These are phyloP conservation scores for Mimachlamys varia DNA, from an alignment of 2,888 invertebrate genomes.

Conservation along the genomic window DNA sequence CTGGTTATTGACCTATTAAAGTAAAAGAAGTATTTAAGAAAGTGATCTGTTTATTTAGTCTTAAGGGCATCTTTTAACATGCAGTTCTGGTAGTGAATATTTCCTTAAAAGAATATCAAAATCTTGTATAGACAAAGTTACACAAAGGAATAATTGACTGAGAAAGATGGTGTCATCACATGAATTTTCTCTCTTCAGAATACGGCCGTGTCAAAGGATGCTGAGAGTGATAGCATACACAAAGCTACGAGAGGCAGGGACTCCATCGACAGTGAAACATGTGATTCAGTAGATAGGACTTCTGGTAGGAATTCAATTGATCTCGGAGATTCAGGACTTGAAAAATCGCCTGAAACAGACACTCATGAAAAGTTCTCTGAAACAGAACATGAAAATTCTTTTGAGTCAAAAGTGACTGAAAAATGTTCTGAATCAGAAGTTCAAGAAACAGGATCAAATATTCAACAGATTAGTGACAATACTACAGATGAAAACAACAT, in stretches of 20 bases:
- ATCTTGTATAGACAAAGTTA: too few species aligned
- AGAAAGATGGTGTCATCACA: neutral
- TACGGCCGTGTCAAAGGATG: neutral
- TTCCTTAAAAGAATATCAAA: too few species aligned
- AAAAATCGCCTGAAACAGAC: neutral
- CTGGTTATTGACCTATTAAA: too few species aligned
- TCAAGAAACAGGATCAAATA: neutral
- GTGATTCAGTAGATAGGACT: neutral
- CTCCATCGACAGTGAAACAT: neutral
- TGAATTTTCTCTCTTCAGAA: neutral
- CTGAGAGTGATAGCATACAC: neutral
- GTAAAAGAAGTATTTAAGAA: too few species aligned
- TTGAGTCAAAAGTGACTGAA: neutral
- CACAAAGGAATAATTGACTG: too few species aligned
- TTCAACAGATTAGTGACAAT: neutral
- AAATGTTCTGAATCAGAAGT: neutral
- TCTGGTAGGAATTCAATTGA: neutral
- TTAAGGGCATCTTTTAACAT: too few species aligned
- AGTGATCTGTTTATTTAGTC: too few species aligned
- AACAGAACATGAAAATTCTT: neutral
- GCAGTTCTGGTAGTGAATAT: too few species aligned
- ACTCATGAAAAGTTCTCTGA: neutral
- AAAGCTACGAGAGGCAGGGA: conserved; percentile 1
- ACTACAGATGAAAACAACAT: neutral
- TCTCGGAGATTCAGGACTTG: conserved; percentile 31